These are phyloP conservation scores for Astropecten irregularis DNA, from an alignment of 53 echinoderm and acorn worm species.

Conservation along the genomic window DNA sequence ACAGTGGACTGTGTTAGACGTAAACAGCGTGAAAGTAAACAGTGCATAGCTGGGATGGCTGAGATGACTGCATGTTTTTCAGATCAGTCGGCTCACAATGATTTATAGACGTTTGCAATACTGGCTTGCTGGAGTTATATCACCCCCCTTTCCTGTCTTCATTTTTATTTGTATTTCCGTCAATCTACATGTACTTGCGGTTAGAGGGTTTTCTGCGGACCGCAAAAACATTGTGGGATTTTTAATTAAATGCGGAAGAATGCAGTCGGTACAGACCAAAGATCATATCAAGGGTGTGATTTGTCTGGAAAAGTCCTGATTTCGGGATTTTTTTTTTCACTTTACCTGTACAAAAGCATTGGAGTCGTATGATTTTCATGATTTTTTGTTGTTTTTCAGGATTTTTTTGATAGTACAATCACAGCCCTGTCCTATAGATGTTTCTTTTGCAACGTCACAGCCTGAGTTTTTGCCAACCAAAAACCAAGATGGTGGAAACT, in stretches of 20 bases:
- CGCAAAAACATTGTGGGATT: background rate
- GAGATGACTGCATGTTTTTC: constrained; percentile 48
- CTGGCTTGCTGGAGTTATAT: background rate
- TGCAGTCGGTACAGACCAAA: background rate
- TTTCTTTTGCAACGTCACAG: too few species aligned
- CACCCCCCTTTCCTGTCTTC: background rate
- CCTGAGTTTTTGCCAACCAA: too few species aligned
- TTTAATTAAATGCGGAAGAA: background rate
- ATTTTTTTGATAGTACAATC: too few species aligned
- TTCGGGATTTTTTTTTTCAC: background rate
- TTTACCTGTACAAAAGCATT: too few species aligned
- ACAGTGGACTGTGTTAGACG: too few species aligned
- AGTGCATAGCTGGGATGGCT: constrained; percentile 38
- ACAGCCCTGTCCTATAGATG: too few species aligned
- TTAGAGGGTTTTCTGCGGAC: background rate
- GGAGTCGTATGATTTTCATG: background rate
- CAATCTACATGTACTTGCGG: background rate
- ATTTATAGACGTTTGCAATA: constrained; percentile 10
- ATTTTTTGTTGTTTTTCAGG: too few species aligned
- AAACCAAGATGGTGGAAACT: too few species aligned
- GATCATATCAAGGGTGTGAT: too few species aligned
- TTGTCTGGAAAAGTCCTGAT: too few species aligned
- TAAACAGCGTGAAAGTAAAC: too few species aligned
- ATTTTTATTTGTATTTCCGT: background rate
- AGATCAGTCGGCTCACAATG: constrained; percentile 22